Base-by-base conservation (phyloP, 2,797 vertebrate species). In the Psittacula echo region DNA sequence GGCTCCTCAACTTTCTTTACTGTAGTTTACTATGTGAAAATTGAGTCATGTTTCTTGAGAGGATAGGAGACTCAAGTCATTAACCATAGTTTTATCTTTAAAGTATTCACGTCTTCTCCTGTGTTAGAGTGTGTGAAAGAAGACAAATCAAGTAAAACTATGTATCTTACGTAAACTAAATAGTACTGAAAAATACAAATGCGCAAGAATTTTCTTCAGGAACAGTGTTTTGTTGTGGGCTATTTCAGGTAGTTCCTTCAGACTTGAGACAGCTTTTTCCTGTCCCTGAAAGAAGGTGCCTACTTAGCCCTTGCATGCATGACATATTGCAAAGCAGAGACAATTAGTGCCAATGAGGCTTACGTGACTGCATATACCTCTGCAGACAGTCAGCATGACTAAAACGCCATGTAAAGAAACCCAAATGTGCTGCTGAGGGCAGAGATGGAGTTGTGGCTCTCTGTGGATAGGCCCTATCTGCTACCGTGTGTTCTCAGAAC, bases 331-430 rank as follows among this genome's bases (percentile, higher is more conserved):
- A 2, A 26, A 54, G 61, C 75, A 61, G 72, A 71, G 65, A 10
- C 37, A 56, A 2, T 65, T 37, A 37, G 18, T 84, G 73, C 12
- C 30, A 8, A 10, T 15, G 7, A 17, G 11, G 9, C 76, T 65
- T 16, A 9, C 26, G 32, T 26, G 79, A 5, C 9, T 85, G 85
- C 7, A 2, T n/a, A 11, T 32, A 67, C 3, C 39, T 60, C 62
- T 61, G 66, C 76, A 58, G 61, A 71, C 54, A 72, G 30, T n/a
- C 37, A 71, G 51, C 0, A 1, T 88, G 83, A 91, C 74, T 78
- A 7, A 66, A 75, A 37, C 1, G 11, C 6, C 0, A 0, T 51
- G 16, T 24, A 20, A 64, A 64, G 45, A 74, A 42, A 4, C 3
- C 5, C 19, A 24, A 34, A 20, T 2, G 0, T 75, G 62, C 45